Evolutionary conservation across 2,797 vertebrate species (phyloP).

Genomic region (Notoglanidium macrostoma): DNA sequence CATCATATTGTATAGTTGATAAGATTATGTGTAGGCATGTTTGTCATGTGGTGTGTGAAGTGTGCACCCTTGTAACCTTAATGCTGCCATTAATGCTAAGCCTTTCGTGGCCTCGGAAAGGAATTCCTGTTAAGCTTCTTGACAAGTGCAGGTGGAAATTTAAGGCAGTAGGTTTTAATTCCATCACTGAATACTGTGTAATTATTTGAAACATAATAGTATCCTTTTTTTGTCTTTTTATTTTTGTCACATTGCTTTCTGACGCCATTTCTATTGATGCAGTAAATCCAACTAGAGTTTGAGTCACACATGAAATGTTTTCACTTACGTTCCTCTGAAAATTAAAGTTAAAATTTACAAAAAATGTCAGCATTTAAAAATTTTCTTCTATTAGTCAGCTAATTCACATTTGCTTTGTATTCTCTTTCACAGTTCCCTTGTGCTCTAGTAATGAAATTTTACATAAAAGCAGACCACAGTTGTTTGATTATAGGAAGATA

Average conservation of each 20-base stretch:
- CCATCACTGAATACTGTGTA: not conserved
- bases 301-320: not conserved
- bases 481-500: not conserved
- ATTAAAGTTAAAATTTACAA: not conserved
- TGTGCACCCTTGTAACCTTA: not conserved
- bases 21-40: not conserved
- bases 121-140: conserved; percentile 8
- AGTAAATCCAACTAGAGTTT: not conserved
- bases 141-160: not conserved
- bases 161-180: not conserved
- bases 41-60: not conserved
- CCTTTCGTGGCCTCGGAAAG: not conserved
- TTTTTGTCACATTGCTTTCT: not conserved
- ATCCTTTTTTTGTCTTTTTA: not conserved
- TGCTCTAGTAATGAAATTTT: no score
- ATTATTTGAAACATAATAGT: not conserved
- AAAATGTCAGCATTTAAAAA: not conserved
- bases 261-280: not conserved
- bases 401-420: not conserved
- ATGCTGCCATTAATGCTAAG: conserved; percentile 6
- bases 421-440: not conserved
- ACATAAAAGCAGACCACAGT: not conserved
- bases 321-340: not conserved
- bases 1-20: not conserved
- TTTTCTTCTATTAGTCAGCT: not conserved